Evolutionary conservation across 2,113 vertebrate genomes (phyloP).

Genomic region (Myodes glareolus): DNA sequence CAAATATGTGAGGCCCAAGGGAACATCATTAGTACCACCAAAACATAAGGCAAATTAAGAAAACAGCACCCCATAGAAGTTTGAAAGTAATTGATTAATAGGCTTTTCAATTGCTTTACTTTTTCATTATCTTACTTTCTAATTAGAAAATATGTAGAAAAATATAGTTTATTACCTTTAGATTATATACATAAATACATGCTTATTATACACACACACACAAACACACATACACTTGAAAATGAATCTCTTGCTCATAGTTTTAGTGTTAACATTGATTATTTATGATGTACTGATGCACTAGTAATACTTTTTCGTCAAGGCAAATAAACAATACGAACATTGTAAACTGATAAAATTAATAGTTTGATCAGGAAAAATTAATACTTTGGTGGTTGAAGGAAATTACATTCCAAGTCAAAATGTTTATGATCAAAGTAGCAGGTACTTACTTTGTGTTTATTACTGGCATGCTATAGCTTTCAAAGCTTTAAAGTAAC

Average conservation of each 20-base stretch:
- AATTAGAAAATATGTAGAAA: neutral
- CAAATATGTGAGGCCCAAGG: neutral
- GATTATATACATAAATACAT: neutral
- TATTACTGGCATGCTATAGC: neutral
- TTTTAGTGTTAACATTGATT: neutral
- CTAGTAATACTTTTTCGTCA: neutral
- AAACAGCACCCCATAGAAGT: neutral
- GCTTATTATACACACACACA: neutral
- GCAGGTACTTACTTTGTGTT: neutral
- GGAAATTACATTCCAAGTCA: neutral
- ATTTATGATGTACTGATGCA: conserved; percentile 11
- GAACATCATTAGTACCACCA: neutral
- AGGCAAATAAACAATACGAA: neutral
- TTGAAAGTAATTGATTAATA: conserved; percentile 34
- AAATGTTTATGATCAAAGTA: conserved; percentile 40
- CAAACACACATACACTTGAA: neutral
- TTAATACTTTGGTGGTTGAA: neutral
- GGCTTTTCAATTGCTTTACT: neutral
- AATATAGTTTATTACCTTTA: neutral
- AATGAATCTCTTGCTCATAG: neutral
- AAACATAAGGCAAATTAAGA: neutral
- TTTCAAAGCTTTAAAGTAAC: conserved; percentile 36
- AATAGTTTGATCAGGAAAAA: neutral
- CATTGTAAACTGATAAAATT: neutral
- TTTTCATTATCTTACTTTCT: neutral